Evolutionary conservation across 2,888 invertebrate genomes (phyloP).

Genomic region (Ophonus ardosiacus): DNA sequence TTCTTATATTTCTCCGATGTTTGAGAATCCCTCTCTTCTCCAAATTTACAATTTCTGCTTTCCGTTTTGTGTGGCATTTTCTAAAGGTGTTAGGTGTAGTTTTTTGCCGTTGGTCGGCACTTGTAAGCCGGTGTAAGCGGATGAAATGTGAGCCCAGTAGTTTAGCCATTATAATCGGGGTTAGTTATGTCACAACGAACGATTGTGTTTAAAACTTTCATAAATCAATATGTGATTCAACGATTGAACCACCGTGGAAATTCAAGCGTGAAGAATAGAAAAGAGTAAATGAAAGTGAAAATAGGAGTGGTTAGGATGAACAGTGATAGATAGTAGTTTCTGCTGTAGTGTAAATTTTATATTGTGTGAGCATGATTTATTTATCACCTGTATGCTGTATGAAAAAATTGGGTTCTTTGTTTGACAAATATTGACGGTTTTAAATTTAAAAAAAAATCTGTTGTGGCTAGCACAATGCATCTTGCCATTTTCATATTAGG

Average conservation of each 20-base stretch:
- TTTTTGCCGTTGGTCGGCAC: conserved; percentile 5
- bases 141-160: conserved; percentile 41
- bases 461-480: too few relatives aligned
- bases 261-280: neutral
- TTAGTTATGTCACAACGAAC: conserved; percentile 22
- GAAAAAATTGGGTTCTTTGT: neutral
- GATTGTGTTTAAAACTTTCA: conserved; percentile 37
- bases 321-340: neutral
- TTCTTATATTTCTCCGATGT: neutral
- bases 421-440: neutral
- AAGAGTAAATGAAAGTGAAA: conserved; percentile 28
- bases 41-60: neutral
- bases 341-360: neutral
- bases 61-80: conserved; percentile 1
- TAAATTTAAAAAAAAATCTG: neutral
- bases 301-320: neutral
- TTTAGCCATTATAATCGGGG: conserved; percentile 32
- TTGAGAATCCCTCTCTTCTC: neutral
- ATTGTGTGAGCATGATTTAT: neutral
- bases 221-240: conserved; percentile 21
- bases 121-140: neutral
- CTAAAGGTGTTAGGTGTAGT: neutral
- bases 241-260: neutral
- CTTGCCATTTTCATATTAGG: too few relatives aligned
- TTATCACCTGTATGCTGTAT: neutral